Conservation (phyloP, 2,113 vertebrate genomes). For the Amphiprion ocellaris region DNA sequence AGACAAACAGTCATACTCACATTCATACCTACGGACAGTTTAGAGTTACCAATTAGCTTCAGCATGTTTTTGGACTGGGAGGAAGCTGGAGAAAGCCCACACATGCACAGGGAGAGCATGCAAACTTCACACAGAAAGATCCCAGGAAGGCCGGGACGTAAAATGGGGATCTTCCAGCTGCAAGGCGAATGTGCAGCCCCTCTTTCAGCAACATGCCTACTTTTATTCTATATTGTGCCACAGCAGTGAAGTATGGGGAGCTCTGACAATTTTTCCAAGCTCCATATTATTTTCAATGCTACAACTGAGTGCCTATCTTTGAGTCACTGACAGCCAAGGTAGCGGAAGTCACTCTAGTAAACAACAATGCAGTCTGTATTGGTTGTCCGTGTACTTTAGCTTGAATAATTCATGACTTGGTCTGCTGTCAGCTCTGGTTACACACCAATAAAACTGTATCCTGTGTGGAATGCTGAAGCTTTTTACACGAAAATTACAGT, state of each 20-base stretch:
- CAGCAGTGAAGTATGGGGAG: neutral
- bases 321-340: neutral
- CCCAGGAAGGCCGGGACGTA: too few relatives aligned
- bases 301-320: conserved; percentile 14
- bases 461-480: neutral
- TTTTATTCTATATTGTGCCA: neutral
- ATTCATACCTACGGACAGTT: too few relatives aligned
- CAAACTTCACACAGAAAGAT: too few relatives aligned
- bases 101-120: too few relatives aligned
- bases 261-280: conserved; percentile 14
- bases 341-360: conserved; percentile 34
- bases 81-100: too few relatives aligned
- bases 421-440: conserved; percentile 23
- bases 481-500: neutral
- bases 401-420: conserved; percentile 65
- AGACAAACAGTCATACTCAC: too few relatives aligned
- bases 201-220: neutral
- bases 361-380: conserved; percentile 25
- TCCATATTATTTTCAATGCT: conserved; percentile 10
- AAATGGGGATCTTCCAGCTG: too few relatives aligned
- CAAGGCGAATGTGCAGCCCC: neutral
- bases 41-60: too few relatives aligned
- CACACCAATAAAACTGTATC: conserved; percentile 3
- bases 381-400: conserved; percentile 18
- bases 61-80: too few relatives aligned